Conservation (phyloP, 2,797 vertebrate genomes). For the Sylvia borin region DNA sequence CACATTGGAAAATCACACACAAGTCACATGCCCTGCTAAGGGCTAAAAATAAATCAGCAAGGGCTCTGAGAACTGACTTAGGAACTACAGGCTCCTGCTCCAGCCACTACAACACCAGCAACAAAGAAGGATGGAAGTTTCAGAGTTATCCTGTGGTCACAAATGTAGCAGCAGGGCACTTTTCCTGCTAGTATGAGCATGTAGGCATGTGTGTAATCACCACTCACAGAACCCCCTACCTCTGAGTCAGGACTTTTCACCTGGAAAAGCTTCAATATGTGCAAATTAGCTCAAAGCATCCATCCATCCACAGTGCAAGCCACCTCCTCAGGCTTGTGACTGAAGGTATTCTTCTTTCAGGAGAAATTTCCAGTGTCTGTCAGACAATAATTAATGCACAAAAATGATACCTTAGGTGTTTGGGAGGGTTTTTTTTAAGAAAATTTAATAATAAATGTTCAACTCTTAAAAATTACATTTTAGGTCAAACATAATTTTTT, state of each 20-base stretch:
- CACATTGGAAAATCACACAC: background rate
- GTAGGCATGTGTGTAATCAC: background rate
- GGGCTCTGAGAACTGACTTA: background rate
- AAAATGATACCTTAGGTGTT: background rate
- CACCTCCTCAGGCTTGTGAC: background rate
- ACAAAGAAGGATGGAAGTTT: background rate
- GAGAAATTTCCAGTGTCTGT: background rate
- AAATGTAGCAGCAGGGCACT: background rate
- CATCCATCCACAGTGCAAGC: background rate
- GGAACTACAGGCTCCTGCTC: background rate
- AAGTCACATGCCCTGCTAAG: background rate
- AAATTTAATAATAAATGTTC: slow-evolving; percentile 30
- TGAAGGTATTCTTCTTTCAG: background rate
- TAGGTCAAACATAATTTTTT: background rate
- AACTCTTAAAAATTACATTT: background rate
- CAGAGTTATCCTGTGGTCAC: background rate
- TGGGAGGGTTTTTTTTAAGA: background rate
- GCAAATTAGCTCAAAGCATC: background rate
- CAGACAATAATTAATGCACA: background rate
- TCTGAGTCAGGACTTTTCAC: background rate
- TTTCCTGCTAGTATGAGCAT: background rate
- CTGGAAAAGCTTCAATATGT: background rate
- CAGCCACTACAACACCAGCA: background rate
- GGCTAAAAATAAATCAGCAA: background rate
- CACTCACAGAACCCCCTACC: background rate